Evolutionary conservation across 2,797 vertebrate genomes (phyloP), one percentile per base, ranked within the genome.

Genomic region (Momotus momota): DNA sequence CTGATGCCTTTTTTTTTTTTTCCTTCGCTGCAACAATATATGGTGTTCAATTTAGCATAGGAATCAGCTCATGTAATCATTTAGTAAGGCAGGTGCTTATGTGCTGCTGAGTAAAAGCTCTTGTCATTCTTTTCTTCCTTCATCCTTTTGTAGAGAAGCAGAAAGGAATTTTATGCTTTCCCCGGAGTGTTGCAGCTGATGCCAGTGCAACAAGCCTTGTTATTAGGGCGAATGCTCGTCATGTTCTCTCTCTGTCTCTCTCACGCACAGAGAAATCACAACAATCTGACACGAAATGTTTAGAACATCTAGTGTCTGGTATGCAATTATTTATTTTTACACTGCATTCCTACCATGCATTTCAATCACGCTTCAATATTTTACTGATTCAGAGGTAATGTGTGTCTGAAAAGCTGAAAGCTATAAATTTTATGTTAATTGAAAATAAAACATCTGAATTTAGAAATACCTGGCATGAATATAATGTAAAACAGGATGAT

Each of bases 401-500:
- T 45, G 73, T 74, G 51, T 72, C 67, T 90, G 88, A 75, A 73
- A 86, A 91, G 57, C 72, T 69, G 71, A 81, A 64, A 62, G 72
- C 88, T 77, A 29, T 77, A 93, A 51, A 61, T 89, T 86, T 62
- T 57, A 48, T 92, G 83, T 77, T 95, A 88, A 94, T 77, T 91
- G 74, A 81, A 88, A 93, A 26, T 33, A n/a, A 81, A 79, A 84
- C 64, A 71, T 49, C 49, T 92, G 93, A 91, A 67, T 95, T 69
- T 82, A 91, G 78, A 94, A 95, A 86, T 91, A 49, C 46, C 91
- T 91, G 86, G 25, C 65, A 52, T n/a, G 73, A 92, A 88, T 81
- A 92, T 95, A 96, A 93, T 90, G 83, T 62, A 79, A 96, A 93
- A 61, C 72, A 81, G 77, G 85, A 69, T 71, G 72, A 95, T 86